These are phyloP conservation scores for Macrocentrus cingulum DNA, from an alignment of 1,140 invertebrate species.

Conservation along the genomic window DNA sequence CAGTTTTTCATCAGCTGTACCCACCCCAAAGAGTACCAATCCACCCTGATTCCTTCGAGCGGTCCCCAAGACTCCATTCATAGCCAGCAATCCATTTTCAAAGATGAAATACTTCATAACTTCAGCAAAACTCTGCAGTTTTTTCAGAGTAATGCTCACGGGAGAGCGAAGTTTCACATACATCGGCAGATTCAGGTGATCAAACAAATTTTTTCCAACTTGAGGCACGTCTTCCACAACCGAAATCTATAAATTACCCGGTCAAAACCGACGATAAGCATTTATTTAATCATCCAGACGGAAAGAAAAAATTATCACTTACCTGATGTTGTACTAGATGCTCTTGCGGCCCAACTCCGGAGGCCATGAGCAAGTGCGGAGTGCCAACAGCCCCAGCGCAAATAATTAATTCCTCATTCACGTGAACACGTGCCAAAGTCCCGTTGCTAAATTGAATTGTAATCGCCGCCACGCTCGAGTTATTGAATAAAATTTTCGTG, in stretches of 20 bases:
- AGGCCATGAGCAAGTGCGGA: conserved; percentile 73
- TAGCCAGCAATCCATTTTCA: conserved; percentile 60
- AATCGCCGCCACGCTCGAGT: conserved; percentile 48
- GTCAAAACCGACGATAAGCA: too few species aligned
- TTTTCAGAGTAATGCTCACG: conserved; percentile 66
- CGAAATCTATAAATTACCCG: too few species aligned
- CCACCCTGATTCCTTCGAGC: conserved; percentile 58
- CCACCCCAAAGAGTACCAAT: conserved; percentile 68
- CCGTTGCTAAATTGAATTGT: conserved; percentile 59
- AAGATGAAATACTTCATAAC: conserved; percentile 65
- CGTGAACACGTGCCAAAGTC: conserved; percentile 55
- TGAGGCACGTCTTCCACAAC: conserved; percentile 56
- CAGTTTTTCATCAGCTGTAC: conserved; percentile 66
- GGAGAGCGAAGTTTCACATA: conserved; percentile 66
- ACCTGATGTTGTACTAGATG: conserved; percentile 55
- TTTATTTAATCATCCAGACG: too few species aligned
- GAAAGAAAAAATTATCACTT: conserved; percentile 28
- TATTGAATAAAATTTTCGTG: conserved; percentile 50
- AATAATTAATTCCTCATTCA: conserved; percentile 70
- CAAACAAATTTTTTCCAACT: conserved; percentile 70
- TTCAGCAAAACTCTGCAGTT: conserved; percentile 62
- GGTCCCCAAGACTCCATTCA: conserved; percentile 64
- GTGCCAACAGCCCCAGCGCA: conserved; percentile 70
- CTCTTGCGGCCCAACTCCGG: conserved; percentile 64
- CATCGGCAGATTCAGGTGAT: conserved; percentile 72